phyloP scores from a whole-genome alignment of 2,888 invertebrate genomes.

The Pollenia griseotomentosa region DNA sequence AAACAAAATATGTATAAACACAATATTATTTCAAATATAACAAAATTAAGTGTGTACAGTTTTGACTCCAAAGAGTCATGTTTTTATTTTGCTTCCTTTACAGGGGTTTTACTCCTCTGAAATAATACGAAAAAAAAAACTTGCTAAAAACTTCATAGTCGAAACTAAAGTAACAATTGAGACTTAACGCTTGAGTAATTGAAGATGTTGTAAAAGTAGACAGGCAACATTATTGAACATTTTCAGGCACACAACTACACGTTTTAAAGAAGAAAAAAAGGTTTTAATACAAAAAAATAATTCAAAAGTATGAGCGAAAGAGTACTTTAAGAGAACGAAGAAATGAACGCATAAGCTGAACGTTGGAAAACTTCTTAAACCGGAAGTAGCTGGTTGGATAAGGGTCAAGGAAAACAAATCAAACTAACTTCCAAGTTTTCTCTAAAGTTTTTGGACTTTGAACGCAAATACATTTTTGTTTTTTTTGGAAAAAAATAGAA shows the following conservation, averaged over 20 bases:
- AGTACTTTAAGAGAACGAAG: neutral
- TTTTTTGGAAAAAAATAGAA: constrained; percentile 4
- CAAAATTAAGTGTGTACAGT: neutral
- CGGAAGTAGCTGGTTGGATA: constrained; percentile 60
- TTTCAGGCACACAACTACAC: neutral
- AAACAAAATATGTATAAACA: neutral
- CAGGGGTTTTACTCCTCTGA: no score
- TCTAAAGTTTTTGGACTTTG: constrained; percentile 11
- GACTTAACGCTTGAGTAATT: constrained; percentile 72
- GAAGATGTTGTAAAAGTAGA: constrained; percentile 65
- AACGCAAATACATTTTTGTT: constrained; percentile 2
- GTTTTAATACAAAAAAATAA: constrained; percentile 1
- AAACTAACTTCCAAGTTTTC: constrained; percentile 59
- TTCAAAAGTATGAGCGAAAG: neutral
- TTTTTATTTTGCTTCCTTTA: neutral
- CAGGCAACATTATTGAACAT: constrained; percentile 57
- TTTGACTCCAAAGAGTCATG: neutral
- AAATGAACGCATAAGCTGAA: neutral
- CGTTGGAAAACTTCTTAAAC: constrained; percentile 11
- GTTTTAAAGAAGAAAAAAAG: neutral
- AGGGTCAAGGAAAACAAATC: constrained; percentile 62
- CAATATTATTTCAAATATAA: no score
- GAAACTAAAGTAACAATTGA: constrained; percentile 64
- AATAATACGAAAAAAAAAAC: neutral
- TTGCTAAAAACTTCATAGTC: constrained; percentile 10